phyloP scores from a whole-genome alignment of 2,113 vertebrate species.

The Semicossyphus pulcher region DNA sequence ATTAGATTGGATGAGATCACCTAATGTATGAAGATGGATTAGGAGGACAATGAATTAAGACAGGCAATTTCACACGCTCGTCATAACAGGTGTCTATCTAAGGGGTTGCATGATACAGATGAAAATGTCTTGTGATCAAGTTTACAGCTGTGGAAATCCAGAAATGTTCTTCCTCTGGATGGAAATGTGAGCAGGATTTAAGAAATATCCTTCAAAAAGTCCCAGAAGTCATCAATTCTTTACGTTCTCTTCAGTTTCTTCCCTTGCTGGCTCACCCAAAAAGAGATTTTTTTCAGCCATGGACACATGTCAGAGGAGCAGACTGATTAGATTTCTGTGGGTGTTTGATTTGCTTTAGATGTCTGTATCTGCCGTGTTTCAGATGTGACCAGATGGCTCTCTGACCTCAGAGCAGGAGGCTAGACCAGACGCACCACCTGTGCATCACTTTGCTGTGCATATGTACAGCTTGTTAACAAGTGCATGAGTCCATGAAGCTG shows the following conservation, averaged over 20 bases:
- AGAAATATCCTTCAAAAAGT: neutral
- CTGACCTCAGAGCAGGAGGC: slow-evolving; percentile 31
- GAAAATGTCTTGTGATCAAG: neutral
- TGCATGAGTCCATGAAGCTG: slow-evolving; percentile 7
- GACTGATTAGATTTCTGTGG: slow-evolving; percentile 42
- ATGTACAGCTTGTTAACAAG: slow-evolving; percentile 36
- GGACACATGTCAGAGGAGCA: slow-evolving; percentile 3
- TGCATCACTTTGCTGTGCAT: slow-evolving; percentile 3
- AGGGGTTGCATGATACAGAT: neutral
- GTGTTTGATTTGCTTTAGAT: slow-evolving; percentile 22
- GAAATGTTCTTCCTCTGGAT: neutral
- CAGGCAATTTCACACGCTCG: neutral
- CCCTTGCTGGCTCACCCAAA: neutral
- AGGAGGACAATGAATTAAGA: neutral
- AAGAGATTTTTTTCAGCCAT: neutral
- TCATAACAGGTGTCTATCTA: neutral
- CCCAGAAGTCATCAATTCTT: neutral
- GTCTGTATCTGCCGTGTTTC: slow-evolving; percentile 48
- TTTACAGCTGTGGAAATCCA: neutral
- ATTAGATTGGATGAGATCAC: slow-evolving; percentile 31
- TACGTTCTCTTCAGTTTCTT: neutral
- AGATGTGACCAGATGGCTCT: slow-evolving; percentile 53
- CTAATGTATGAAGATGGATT: slow-evolving; percentile 2
- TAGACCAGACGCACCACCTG: neutral
- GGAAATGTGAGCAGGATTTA: slow-evolving; percentile 7